Evolutionary conservation across 2,797 vertebrate species (phyloP).

Genomic region (Sebastes reedi): DNA sequence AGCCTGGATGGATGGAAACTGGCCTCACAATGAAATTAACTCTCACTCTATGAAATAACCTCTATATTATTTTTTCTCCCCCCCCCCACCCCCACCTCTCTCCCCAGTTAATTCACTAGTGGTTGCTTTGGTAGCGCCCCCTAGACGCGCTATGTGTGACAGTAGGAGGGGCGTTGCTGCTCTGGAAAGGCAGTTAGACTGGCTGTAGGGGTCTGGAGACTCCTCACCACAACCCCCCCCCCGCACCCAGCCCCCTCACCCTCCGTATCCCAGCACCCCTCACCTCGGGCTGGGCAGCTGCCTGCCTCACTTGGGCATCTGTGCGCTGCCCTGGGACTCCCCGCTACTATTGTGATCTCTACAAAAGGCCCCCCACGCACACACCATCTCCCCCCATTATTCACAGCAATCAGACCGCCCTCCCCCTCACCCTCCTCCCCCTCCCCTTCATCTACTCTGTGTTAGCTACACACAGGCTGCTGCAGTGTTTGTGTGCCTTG

Average conservation of each 20-base stretch:
- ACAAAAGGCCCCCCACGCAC: slow-evolving; percentile 72
- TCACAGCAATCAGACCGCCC: slow-evolving; percentile 67
- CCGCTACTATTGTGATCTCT: slow-evolving; percentile 78
- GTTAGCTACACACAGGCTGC: slow-evolving; percentile 61
- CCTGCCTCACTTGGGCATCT: slow-evolving; percentile 77
- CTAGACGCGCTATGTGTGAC: slow-evolving; percentile 34
- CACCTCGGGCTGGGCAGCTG: slow-evolving; percentile 76
- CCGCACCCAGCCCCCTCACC: slow-evolving; percentile 23
- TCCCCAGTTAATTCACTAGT: slow-evolving; percentile 45
- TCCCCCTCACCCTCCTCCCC: not conserved
- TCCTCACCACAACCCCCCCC: not conserved
- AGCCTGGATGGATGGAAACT: slow-evolving; percentile 58
- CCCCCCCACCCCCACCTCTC: not conserved
- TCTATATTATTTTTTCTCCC: slow-evolving; percentile 11
- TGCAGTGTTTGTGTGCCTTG: slow-evolving; percentile 58
- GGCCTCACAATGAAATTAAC: slow-evolving; percentile 63
- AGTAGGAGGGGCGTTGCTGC: slow-evolving; percentile 49
- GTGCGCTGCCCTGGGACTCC: slow-evolving; percentile 74
- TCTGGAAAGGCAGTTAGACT: slow-evolving; percentile 61
- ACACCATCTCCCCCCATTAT: slow-evolving; percentile 71
- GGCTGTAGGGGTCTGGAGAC: slow-evolving; percentile 56
- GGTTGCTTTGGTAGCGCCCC: slow-evolving; percentile 52
- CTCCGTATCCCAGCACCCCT: slow-evolving; percentile 64
- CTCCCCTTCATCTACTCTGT: slow-evolving; percentile 43
- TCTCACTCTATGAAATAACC: slow-evolving; percentile 58